Evolutionary conservation across 23 tunicate genomes (phyloP).

Genomic region (Styela plicata): DNA sequence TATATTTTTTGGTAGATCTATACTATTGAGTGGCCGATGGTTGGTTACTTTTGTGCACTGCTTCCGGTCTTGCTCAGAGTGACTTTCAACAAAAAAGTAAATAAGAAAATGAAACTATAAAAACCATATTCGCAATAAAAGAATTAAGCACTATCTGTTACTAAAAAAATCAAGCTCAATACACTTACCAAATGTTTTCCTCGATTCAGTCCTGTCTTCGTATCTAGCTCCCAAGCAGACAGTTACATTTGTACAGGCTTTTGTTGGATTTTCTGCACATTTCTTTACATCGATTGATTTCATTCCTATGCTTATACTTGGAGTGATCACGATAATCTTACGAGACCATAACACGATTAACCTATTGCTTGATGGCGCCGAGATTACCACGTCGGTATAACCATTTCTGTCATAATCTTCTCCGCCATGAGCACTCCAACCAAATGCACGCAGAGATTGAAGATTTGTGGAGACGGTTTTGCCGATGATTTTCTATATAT

Average conservation of each 20-base stretch:
- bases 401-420: background rate
- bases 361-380: background rate
- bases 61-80: no score
- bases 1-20: no score
- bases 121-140: no score
- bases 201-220: background rate
- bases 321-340: background rate
- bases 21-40: no score
- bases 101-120: no score
- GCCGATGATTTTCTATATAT: conserved; percentile 5
- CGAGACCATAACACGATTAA: background rate
- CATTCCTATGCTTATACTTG: background rate
- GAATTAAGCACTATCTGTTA: no score
- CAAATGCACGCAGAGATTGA: conserved; percentile 6
- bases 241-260: background rate
- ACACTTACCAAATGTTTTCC: background rate
- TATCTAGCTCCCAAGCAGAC: conserved; percentile 9
- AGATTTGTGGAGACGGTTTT: background rate
- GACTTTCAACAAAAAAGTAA: no score
- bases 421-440: background rate
- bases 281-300: background rate
- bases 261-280: background rate
- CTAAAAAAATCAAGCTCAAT: no score
- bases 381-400: background rate
- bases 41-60: no score